Percentiles rank a stretch among this genome's conserved stretches.
phyloP scores from a whole-genome alignment of 2,888 invertebrate genomes.

The Rhingia campestris region DNA sequence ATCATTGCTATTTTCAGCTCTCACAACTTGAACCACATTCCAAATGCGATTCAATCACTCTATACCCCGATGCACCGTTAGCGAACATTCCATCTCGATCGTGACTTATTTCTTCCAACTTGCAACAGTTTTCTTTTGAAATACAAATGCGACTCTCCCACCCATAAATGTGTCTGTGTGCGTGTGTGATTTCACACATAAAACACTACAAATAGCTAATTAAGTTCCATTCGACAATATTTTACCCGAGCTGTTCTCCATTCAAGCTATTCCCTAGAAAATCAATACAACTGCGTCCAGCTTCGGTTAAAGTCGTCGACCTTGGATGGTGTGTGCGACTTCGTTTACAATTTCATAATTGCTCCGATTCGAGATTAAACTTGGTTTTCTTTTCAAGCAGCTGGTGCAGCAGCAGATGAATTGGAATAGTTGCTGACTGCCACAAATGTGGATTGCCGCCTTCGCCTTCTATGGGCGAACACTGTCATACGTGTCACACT shows the following conservation, averaged over 20 bases:
- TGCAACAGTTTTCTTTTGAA: slow-evolving; percentile 16
- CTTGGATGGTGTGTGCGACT: slow-evolving; percentile 55
- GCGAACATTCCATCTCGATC: slow-evolving; percentile 28
- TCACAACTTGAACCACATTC: slow-evolving; percentile 33
- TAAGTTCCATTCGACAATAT: slow-evolving; percentile 17
- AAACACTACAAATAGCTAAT: slow-evolving; percentile 21
- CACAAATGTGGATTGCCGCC: slow-evolving; percentile 26
- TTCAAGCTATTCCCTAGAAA: slow-evolving; percentile 18
- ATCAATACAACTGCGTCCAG: slow-evolving; percentile 19
- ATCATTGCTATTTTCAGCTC: slow-evolving; percentile 16
- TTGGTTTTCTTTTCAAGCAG: slow-evolving; percentile 19
- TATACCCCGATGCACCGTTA: slow-evolving; percentile 27
- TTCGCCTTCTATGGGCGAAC: slow-evolving; percentile 22
- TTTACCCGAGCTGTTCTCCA: slow-evolving; percentile 7
- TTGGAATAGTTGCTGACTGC: background rate
- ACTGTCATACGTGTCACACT: slow-evolving; percentile 29
- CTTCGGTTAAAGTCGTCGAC: slow-evolving; percentile 63
- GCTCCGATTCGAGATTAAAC: slow-evolving; percentile 57
- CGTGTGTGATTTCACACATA: background rate
- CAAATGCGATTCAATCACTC: slow-evolving; percentile 28
- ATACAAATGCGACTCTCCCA: slow-evolving; percentile 6
- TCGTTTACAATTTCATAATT: slow-evolving; percentile 45
- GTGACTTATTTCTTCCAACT: slow-evolving; percentile 23
- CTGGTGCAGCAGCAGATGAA: slow-evolving; percentile 1
- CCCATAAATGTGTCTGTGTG: background rate